Base-by-base conservation (phyloP, 2,888 invertebrate genomes). In the Bruchidius siliquastri region DNA sequence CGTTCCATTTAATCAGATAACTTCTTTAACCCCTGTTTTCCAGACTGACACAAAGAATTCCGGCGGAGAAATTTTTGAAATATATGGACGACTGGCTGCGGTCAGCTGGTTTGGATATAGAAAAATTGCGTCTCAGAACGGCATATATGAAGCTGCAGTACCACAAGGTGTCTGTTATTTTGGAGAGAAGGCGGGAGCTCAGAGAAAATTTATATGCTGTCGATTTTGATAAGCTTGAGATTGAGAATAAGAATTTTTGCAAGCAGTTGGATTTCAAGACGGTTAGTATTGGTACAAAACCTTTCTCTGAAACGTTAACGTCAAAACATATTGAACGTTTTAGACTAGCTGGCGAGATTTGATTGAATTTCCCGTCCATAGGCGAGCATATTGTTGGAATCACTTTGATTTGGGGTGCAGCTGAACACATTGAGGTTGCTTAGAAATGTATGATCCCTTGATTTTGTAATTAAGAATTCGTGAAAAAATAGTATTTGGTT, bases 31-130 rank as follows among this genome's bases (percentile, higher is more conserved):
- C n/a, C n/a, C n/a, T n/a, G n/a, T n/a, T n/a, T 26, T 26, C 8
- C 26, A 26, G 26, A 2, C 86, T 91, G 70, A 91, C 90, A 0
- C 90, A 90, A 75, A 86, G 90, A 76, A 90, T 92, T 73, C 90
- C 91, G 0, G 90, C 90, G 0, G 91, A 92, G 82, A 89, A 89
- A 77, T 87, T 88, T 75, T 76, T 86, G 2, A 77, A 79, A 66
- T 91, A 88, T 80, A 88, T 92, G 88, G 89, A 89, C 0, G 90
- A 91, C 76, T 91, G 91, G 90, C 82, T 90, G 20, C 90, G 89
- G 81, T 85, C 86, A 3, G 85, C 88, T 0, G 89, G 90, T 77
- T 87, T 87, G 2, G 87, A 88, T 74, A 89, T 90, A 0, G 91
- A 90, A 10, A 91, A 91, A 80, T 81, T 91, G 0, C 18, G 68